phyloP scores from a whole-genome alignment of 2,797 vertebrate species.

The Siniperca undulata region DNA sequence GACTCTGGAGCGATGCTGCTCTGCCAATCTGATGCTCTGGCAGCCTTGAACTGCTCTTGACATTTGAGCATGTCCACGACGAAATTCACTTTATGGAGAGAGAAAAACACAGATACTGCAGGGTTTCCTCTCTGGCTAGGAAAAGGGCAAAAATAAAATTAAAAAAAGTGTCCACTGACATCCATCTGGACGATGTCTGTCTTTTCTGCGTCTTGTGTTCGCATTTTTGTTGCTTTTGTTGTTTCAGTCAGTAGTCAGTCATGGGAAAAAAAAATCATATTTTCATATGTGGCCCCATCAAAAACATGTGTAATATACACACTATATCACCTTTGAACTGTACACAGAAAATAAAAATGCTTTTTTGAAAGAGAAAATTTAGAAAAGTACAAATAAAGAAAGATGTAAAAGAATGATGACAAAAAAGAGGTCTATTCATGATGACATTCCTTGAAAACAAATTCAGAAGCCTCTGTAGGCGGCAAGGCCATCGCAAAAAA shows the following conservation, averaged over 20 bases:
- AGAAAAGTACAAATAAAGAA: constrained; percentile 84
- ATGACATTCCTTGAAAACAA: constrained; percentile 90
- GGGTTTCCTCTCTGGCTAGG: constrained; percentile 87
- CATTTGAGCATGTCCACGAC: constrained; percentile 89
- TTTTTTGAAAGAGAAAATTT: constrained; percentile 68
- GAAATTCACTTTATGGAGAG: constrained; percentile 89
- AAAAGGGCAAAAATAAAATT: constrained; percentile 80
- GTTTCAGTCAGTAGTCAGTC: constrained; percentile 58
- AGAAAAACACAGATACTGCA: constrained; percentile 89
- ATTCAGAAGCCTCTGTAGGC: constrained; percentile 89
- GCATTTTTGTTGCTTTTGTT: constrained; percentile 61
- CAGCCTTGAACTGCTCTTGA: constrained; percentile 89
- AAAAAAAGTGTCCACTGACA: constrained; percentile 87
- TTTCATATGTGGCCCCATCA: constrained; percentile 89
- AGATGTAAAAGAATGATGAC: constrained; percentile 85
- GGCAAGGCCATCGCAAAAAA: constrained; percentile 88
- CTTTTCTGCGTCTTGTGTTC: constrained; percentile 62
- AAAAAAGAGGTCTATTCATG: constrained; percentile 83
- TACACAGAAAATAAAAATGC: constrained; percentile 89
- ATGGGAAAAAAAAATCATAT: constrained; percentile 90
- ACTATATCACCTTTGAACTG: constrained; percentile 92
- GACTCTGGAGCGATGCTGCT: constrained; percentile 89
- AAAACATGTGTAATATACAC: constrained; percentile 95
- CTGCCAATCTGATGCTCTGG: constrained; percentile 74
- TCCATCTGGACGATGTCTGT: constrained; percentile 80